Percentiles rank a stretch among this genome's conserved stretches.
phyloP scores from a whole-genome alignment of 2,797 vertebrate species.

The Anabas testudineus region DNA sequence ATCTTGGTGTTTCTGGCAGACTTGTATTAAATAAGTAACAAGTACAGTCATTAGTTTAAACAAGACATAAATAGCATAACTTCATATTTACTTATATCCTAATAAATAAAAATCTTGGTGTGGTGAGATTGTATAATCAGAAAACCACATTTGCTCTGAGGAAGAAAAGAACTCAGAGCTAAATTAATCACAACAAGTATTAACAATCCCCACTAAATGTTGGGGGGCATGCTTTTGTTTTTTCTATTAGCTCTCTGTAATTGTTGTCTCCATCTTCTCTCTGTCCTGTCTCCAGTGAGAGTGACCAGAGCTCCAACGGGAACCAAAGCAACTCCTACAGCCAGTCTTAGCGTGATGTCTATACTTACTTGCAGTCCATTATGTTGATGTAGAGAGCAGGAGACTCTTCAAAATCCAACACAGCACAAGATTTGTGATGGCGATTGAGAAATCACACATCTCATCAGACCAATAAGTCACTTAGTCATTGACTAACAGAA shows the following conservation, averaged over 20 bases:
- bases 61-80: neutral
- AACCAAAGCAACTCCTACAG: constrained; percentile 98
- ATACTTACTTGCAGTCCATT: constrained; percentile 1
- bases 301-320: constrained; percentile 98
- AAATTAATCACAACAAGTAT: no score
- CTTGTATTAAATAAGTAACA: no score
- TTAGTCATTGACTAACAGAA: constrained; percentile 27
- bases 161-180: no score
- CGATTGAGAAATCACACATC: constrained; percentile 6
- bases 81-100: neutral
- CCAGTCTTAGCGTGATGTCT: constrained; percentile 88
- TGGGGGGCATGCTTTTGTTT: no score
- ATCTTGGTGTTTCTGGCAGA: no score
- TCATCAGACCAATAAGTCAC: constrained; percentile 22
- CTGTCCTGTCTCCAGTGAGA: constrained; percentile 86
- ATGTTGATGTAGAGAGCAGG: constrained; percentile 25
- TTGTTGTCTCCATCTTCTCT: neutral
- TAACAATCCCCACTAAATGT: no score
- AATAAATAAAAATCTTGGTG: neutral
- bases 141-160: no score
- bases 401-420: constrained; percentile 18
- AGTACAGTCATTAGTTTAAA: no score
- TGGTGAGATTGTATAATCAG: neutral
- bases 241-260: neutral
- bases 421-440: constrained; percentile 30